Evolutionary conservation across 92 coral and sea anemone genomes (phyloP).

Genomic region (Parazoanthus darwini): DNA sequence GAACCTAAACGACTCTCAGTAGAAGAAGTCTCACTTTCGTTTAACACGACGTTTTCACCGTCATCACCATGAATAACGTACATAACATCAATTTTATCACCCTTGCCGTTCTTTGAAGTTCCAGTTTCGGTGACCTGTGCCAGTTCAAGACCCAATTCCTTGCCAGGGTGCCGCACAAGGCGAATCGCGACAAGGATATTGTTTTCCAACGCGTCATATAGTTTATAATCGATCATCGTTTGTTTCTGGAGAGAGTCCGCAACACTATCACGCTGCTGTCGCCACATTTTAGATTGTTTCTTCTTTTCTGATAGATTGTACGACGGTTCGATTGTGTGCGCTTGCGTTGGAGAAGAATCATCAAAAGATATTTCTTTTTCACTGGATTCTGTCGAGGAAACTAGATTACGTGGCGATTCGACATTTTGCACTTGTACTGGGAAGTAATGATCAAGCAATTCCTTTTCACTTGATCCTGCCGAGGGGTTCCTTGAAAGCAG

Average conservation of each 20-base stretch:
- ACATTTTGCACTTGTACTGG: background rate
- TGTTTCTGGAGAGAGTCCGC: background rate
- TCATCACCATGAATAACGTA: slow-evolving; percentile 71
- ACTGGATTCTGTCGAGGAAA: slow-evolving; percentile 16
- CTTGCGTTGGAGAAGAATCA: background rate
- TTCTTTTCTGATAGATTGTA: background rate
- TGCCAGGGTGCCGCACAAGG: slow-evolving; percentile 59
- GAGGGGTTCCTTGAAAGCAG: slow-evolving; percentile 31
- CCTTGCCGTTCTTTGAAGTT: slow-evolving; percentile 42
- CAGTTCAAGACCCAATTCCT: slow-evolving; percentile 75
- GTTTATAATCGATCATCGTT: slow-evolving; percentile 6
- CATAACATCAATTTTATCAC: slow-evolving; percentile 56
- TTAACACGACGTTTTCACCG: slow-evolving; percentile 71
- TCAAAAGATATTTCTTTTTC: background rate
- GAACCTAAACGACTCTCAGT: slow-evolving; percentile 8
- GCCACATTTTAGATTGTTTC: background rate
- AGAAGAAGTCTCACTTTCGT: slow-evolving; percentile 14
- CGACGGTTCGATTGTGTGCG: background rate
- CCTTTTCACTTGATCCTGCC: slow-evolving; percentile 3
- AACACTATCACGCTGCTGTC: background rate
- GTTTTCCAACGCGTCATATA: slow-evolving; percentile 53
- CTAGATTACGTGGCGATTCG: background rate
- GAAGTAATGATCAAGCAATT: background rate
- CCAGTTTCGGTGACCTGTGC: slow-evolving; percentile 80
- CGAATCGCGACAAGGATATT: slow-evolving; percentile 56